Evolutionary conservation across 1,140 invertebrate species (phyloP).

Genomic region (Brachionus rotundiformis): DNA sequence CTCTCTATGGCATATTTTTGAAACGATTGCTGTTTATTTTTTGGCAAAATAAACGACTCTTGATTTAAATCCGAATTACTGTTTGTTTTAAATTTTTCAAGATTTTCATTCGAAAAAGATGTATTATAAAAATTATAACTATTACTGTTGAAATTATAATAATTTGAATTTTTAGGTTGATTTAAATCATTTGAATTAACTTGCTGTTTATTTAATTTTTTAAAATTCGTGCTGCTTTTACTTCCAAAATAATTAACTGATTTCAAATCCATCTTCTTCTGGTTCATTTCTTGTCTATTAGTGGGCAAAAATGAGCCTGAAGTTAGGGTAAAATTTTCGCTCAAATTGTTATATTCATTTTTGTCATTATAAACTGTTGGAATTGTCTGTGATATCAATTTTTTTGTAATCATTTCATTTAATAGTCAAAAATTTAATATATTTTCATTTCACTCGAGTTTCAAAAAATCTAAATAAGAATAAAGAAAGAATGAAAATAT

Average conservation of each 20-base stretch:
- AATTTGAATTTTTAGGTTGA: neutral
- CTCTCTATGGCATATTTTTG: conserved; percentile 48
- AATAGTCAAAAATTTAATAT: neutral
- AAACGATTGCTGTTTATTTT: conserved; percentile 40
- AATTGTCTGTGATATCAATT: conserved; percentile 32
- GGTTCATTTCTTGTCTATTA: neutral
- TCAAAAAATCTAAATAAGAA: conserved; percentile 14
- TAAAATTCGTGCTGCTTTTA: conserved; percentile 18
- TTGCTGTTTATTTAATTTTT: neutral
- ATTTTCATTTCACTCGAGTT: neutral
- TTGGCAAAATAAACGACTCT: conserved; percentile 38
- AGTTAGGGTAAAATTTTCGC: conserved; percentile 23
- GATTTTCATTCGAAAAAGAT: conserved; percentile 49
- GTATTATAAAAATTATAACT: conserved; percentile 41
- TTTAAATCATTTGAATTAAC: conserved; percentile 22
- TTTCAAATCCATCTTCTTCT: neutral
- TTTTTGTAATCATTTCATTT: conserved; percentile 27
- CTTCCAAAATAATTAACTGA: conserved; percentile 37
- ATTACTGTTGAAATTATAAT: conserved; percentile 32
- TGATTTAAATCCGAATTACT: conserved; percentile 40
- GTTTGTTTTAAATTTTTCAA: conserved; percentile 41
- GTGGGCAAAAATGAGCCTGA: neutral
- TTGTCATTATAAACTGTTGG: conserved; percentile 43
- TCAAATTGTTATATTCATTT: conserved; percentile 39
- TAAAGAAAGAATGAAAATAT: no score